Evolutionary conservation across 1,140 invertebrate genomes (phyloP).

Genomic region (Monomorium pharaonis): DNA sequence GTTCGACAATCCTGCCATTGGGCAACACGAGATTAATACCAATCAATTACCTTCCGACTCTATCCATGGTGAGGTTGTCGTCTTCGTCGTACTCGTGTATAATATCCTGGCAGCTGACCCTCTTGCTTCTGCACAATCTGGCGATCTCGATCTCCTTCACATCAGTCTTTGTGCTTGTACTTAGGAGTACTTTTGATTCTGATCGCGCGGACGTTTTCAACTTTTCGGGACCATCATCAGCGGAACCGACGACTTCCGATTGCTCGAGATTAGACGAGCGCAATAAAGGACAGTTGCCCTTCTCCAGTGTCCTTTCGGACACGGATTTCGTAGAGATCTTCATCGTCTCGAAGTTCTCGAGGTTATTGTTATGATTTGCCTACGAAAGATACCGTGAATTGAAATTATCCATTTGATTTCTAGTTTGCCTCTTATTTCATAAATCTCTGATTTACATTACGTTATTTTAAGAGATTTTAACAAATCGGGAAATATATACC

Average conservation of each 20-base stretch:
- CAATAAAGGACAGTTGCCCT: conserved; percentile 76
- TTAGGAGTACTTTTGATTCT: conserved; percentile 79
- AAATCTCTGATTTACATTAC: background rate
- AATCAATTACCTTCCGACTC: conserved; percentile 77
- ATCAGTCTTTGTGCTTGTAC: conserved; percentile 75
- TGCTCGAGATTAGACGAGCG: conserved; percentile 71
- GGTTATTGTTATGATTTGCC: conserved; percentile 80
- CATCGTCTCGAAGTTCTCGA: conserved; percentile 78
- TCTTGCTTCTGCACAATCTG: conserved; percentile 74
- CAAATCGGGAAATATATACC: background rate
- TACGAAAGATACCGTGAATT: conserved; percentile 34
- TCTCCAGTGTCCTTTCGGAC: conserved; percentile 77
- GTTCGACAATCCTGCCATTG: background rate
- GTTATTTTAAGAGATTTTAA: background rate
- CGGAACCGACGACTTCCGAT: background rate
- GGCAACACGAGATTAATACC: background rate
- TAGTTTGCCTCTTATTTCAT: background rate
- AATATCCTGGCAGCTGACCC: conserved; percentile 76
- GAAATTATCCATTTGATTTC: background rate
- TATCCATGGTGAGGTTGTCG: conserved; percentile 80
- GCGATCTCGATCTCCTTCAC: conserved; percentile 71
- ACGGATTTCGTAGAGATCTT: conserved; percentile 81
- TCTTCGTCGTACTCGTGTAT: conserved; percentile 79
- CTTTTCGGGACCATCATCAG: conserved; percentile 56
- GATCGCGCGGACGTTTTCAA: conserved; percentile 61